Conservation (phyloP, 2,888 invertebrate genomes). For the Xanthia icteritia region DNA sequence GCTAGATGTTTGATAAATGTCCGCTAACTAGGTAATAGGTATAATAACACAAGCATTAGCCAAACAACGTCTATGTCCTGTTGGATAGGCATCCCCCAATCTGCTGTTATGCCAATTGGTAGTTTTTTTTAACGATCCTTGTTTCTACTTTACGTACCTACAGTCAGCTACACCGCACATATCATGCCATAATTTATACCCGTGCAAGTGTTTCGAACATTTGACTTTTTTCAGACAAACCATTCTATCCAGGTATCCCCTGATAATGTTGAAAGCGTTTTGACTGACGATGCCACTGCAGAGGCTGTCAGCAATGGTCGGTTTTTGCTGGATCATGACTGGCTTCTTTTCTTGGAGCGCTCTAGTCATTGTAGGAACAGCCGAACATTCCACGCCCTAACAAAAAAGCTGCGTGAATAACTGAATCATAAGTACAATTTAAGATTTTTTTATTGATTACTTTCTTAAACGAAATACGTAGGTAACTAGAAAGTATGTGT, state of each 20-base stretch:
- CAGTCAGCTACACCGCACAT: no score
- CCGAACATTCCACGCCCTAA: constrained; percentile 96
- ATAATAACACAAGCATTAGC: not conserved
- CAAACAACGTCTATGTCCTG: not conserved
- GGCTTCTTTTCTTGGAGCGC: constrained; percentile 93
- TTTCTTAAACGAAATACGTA: no score
- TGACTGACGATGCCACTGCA: constrained; percentile 94
- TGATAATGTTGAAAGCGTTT: constrained; percentile 94
- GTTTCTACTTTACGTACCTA: not conserved
- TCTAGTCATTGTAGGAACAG: constrained; percentile 94
- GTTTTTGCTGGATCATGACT: constrained; percentile 90
- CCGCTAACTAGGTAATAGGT: not conserved
- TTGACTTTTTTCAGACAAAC: constrained; percentile 71
- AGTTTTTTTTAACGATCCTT: not conserved
- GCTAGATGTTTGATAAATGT: not conserved
- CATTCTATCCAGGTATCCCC: constrained; percentile 93
- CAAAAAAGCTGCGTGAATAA: constrained; percentile 5
- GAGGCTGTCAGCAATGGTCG: constrained; percentile 95
- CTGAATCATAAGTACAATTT: not conserved
- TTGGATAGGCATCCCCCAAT: not conserved
- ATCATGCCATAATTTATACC: not conserved
- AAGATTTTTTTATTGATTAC: no score
- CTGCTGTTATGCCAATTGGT: not conserved
- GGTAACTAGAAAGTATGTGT: not conserved
- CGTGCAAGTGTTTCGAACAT: no score